Conservation (phyloP, 2,888 invertebrate genomes). For the Chymomyza caudatula region DNA sequence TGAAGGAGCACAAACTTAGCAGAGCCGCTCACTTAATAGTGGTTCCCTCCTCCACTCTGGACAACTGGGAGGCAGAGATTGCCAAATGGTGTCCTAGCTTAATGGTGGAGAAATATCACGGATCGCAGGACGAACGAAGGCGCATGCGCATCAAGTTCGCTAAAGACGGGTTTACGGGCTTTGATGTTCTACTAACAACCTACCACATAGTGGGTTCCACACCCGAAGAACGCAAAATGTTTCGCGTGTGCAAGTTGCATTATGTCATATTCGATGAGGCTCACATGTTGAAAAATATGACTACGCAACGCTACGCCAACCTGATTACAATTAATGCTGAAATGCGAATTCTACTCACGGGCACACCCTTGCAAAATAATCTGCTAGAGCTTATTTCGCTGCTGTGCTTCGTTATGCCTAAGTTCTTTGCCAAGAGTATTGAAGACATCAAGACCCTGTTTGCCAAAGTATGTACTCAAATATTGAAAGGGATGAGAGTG, state of each 20-base stretch:
- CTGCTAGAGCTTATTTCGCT: slow-evolving; percentile 96
- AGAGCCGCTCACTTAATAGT: slow-evolving; percentile 93
- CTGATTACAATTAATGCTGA: slow-evolving; percentile 92
- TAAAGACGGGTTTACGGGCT: slow-evolving; percentile 84
- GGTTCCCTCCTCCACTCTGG: slow-evolving; percentile 97
- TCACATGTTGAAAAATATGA: slow-evolving; percentile 99
- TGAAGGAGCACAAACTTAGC: slow-evolving; percentile 87
- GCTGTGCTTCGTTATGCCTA: slow-evolving; percentile 96
- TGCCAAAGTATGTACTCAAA: slow-evolving; percentile 88
- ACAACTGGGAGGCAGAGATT: slow-evolving; percentile 91
- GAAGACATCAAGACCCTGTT: slow-evolving; percentile 93
- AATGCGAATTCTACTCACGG: slow-evolving; percentile 92
- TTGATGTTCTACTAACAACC: slow-evolving; percentile 93
- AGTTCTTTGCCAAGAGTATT: slow-evolving; percentile 92
- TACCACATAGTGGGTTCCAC: slow-evolving; percentile 82
- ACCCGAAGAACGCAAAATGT: slow-evolving; percentile 93
- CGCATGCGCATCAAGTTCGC: slow-evolving; percentile 87
- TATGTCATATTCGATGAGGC: slow-evolving; percentile 98
- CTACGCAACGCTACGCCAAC: slow-evolving; percentile 92
- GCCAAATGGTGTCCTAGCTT: slow-evolving; percentile 87
- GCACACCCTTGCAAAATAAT: slow-evolving; percentile 98
- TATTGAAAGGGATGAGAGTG: too few relatives aligned
- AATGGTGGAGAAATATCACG: slow-evolving; percentile 92
- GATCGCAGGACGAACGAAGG: slow-evolving; percentile 89
- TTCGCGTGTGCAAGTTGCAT: slow-evolving; percentile 91